Base-by-base conservation (phyloP, 2,888 invertebrate species). In the Anthrax anthrax region DNA sequence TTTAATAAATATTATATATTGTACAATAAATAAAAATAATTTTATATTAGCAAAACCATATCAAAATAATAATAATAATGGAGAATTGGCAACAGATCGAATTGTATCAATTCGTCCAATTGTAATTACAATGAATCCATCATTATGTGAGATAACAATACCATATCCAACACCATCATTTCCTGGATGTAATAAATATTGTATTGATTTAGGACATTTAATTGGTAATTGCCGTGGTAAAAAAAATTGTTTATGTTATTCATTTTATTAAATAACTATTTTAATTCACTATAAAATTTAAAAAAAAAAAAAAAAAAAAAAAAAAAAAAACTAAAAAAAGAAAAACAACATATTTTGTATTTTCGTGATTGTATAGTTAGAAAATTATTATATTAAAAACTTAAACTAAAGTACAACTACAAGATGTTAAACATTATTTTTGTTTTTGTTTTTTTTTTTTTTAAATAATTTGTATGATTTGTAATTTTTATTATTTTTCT, bases 201-300 rank as follows among this genome's bases (percentile, higher is more conserved):
- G 44, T 16, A n/a, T 19, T 19, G 14, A 16, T 16, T 18, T 18
- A 18, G 18, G 23, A 16, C 18, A 45, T 32, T 45, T 39, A 34
- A 45, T 34, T n/a, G 44, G 44, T 4, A 34, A n/a, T 36, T 45
- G 44, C 16, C 39, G 32, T 16, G 23, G 36, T n/a, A 32, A 18
- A 18, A 9, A n/a, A 3, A 40, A 29, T 23, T 45, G 44, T 16
- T 16, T 45, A 23, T 45, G 44, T 40, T 40, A 45, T 18, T 16
- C 39, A 12, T 39, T 39, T 23, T 19, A 13, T 10, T 2, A 27
- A 1, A 27, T 8, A 27, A 27, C 9, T 9, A 27, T 27, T 27
- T 27, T 27, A 6, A 6, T 23, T 4, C 8, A 6, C 8, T 23
- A 6, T 23, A 6, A 8, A 8, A 1, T 27, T 27, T 9, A 8